phyloP scores from a whole-genome alignment of 2,797 vertebrate species.

The Pagetopsis macropterus region DNA sequence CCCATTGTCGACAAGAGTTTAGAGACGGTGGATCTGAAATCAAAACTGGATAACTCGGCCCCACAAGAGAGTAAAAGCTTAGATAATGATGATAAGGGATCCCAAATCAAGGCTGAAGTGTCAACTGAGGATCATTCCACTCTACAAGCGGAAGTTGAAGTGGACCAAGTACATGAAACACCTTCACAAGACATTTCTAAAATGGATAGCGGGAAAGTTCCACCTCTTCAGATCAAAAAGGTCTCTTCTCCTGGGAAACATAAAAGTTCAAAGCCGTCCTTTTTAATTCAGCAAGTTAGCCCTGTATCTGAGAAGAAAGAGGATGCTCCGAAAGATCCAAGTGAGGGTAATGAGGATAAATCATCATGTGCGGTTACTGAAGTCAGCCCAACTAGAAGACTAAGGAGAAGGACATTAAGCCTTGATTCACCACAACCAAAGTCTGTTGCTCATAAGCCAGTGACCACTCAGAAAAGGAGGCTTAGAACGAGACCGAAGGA shows the following conservation, averaged over 20 bases:
- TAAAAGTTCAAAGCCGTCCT: conserved; percentile 82
- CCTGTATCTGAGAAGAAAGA: conserved; percentile 73
- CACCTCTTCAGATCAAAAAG: conserved; percentile 85
- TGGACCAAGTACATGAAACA: conserved; percentile 63
- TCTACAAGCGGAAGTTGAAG: conserved; percentile 62
- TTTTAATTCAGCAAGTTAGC: conserved; percentile 81
- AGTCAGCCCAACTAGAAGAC: conserved; percentile 60
- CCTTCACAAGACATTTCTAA: conserved; percentile 62
- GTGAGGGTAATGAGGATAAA: conserved; percentile 60
- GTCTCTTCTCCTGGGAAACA: conserved; percentile 83
- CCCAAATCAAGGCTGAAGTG: conserved; percentile 31
- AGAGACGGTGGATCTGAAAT: conserved; percentile 49
- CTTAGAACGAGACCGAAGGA: conserved; percentile 47
- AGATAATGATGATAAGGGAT: conserved; percentile 46
- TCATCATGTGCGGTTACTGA: conserved; percentile 40
- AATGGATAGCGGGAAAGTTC: conserved; percentile 73
- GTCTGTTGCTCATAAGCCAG: conserved; percentile 64
- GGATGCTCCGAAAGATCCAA: conserved; percentile 58
- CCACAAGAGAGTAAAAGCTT: conserved; percentile 40
- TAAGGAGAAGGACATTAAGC: conserved; percentile 70
- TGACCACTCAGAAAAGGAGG: conserved; percentile 69
- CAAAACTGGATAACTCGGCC: conserved; percentile 40
- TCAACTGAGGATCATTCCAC: conserved; percentile 56
- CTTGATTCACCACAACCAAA: conserved; percentile 66
- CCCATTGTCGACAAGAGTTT: conserved; percentile 42